Evolutionary conservation across 2,888 invertebrate species (phyloP).

Genomic region (Cinara cedri): DNA sequence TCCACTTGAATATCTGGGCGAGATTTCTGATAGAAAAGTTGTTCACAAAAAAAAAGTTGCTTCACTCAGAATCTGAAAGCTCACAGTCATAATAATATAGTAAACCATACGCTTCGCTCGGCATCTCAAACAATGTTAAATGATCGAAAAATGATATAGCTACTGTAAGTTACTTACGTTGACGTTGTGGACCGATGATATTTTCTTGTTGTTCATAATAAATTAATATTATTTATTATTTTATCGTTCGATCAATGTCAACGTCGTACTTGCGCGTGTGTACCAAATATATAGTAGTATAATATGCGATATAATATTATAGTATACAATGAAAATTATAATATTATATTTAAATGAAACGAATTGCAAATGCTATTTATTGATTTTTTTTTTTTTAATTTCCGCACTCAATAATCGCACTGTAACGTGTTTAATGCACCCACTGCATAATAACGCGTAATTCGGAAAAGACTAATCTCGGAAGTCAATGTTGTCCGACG

Average conservation of each 20-base stretch:
- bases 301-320: background rate
- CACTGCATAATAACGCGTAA: background rate
- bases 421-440: background rate
- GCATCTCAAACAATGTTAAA: background rate
- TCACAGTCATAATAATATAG: too few relatives aligned
- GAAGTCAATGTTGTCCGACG: conserved; percentile 9
- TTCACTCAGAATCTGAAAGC: too few relatives aligned
- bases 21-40: too few relatives aligned
- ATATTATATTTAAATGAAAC: background rate
- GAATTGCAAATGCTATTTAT: background rate
- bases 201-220: conserved; percentile 47
- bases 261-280: background rate
- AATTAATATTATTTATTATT: background rate
- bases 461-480: conserved; percentile 38
- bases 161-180: conserved; percentile 34
- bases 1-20: too few relatives aligned
- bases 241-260: conserved; percentile 15
- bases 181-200: conserved; percentile 20
- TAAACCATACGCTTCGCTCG: too few relatives aligned
- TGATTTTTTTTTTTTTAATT: background rate
- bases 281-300: background rate
- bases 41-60: too few relatives aligned
- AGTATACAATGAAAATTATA: background rate
- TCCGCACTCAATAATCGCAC: too few relatives aligned
- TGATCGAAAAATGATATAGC: background rate